phyloP scores from a whole-genome alignment of 2,888 invertebrate genomes.

The Heteropelma amictum region DNA sequence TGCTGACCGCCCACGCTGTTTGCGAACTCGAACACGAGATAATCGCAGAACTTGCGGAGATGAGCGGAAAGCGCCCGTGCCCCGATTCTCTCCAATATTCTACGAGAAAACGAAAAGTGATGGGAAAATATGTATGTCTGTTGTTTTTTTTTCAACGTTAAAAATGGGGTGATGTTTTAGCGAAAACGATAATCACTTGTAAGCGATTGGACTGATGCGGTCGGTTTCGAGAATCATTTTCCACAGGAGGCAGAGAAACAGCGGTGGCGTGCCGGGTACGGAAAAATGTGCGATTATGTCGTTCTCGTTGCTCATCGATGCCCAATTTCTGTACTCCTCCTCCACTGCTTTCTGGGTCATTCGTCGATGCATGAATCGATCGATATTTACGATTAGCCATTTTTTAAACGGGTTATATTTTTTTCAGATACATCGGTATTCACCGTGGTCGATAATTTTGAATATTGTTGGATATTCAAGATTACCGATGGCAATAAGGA shows the following conservation, averaged over 20 bases:
- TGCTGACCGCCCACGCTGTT: slow-evolving; percentile 92
- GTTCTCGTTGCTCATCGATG: slow-evolving; percentile 97
- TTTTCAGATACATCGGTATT: too few species aligned
- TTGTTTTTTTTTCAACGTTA: too few species aligned
- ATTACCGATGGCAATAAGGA: too few species aligned
- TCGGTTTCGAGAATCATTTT: slow-evolving; percentile 97
- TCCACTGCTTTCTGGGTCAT: slow-evolving; percentile 88
- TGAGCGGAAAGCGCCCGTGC: slow-evolving; percentile 94
- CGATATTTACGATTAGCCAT: too few species aligned
- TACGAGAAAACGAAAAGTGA: too few species aligned
- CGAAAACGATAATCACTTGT: too few species aligned
- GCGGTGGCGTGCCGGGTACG: slow-evolving; percentile 92
- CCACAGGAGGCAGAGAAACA: slow-evolving; percentile 95
- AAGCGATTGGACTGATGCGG: slow-evolving; percentile 95
- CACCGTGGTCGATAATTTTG: too few species aligned
- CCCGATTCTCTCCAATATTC: slow-evolving; percentile 95
- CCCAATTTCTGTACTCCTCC: slow-evolving; percentile 97
- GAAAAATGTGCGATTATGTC: slow-evolving; percentile 98
- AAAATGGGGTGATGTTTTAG: too few species aligned
- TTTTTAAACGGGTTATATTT: too few species aligned
- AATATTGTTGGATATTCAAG: too few species aligned
- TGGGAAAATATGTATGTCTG: too few species aligned
- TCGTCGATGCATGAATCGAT: too few species aligned
- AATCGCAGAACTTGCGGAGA: slow-evolving; percentile 96
- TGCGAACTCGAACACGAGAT: slow-evolving; percentile 94